Conservation (phyloP, 2,888 invertebrate species). For the Drosophila nigritarsus region DNA sequence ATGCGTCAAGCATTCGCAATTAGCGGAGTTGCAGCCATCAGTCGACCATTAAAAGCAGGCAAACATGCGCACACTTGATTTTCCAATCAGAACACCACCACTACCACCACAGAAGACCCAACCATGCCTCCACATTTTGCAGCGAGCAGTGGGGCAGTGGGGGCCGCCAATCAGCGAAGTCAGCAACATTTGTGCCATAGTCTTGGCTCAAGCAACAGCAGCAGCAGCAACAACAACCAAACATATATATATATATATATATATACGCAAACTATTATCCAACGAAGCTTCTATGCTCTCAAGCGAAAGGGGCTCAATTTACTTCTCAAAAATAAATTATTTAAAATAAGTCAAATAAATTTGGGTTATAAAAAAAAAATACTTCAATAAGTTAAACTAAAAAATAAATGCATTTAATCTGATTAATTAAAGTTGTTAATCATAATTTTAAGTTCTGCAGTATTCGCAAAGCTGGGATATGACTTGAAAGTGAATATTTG, state of each 20-base stretch:
- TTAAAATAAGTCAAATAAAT: too few species aligned
- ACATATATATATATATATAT: too few species aligned
- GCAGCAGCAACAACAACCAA: slow-evolving; percentile 8
- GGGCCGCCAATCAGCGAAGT: slow-evolving; percentile 47
- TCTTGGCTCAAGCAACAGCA: slow-evolving; percentile 40
- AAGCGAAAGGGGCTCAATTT: not conserved
- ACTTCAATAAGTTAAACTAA: not conserved
- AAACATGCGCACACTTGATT: slow-evolving; percentile 76
- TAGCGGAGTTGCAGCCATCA: slow-evolving; percentile 75
- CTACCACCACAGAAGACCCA: slow-evolving; percentile 32
- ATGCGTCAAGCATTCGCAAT: slow-evolving; percentile 80
- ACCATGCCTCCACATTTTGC: not conserved
- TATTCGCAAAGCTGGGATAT: too few species aligned
- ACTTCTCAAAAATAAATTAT: not conserved
- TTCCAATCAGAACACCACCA: slow-evolving; percentile 70
- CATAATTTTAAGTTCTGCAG: too few species aligned
- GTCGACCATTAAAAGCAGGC: slow-evolving; percentile 78
- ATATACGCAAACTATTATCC: not conserved
- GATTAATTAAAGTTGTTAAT: not conserved
- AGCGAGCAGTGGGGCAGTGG: not conserved
- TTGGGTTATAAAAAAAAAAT: not conserved
- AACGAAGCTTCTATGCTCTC: slow-evolving; percentile 26
- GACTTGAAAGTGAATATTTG: accelerated
- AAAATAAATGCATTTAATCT: not conserved
- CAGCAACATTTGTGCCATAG: slow-evolving; percentile 60